Evolutionary conservation across 35 echinoderm and acorn worm species (phyloP).

Genomic region (Acanthaster planci): DNA sequence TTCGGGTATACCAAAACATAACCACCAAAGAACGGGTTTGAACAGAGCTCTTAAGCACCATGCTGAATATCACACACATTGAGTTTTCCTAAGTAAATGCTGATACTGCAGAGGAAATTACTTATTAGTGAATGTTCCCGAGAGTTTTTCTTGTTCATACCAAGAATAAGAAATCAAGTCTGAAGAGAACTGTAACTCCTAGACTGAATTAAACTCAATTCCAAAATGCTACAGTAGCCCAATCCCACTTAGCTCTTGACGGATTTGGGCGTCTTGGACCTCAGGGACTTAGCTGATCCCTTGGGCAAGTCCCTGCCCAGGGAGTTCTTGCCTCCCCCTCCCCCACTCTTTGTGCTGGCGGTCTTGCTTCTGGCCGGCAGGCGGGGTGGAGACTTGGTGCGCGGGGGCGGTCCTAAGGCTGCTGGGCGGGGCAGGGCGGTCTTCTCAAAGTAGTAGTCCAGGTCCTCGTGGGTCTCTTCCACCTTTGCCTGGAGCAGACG

Average conservation of each 20-base stretch:
- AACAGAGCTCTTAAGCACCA: too few species aligned
- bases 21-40: too few species aligned
- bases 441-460: conserved; percentile 80
- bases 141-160: too few species aligned
- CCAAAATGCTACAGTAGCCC: too few species aligned
- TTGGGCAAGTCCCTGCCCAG: background rate
- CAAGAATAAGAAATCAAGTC: too few species aligned
- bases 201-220: too few species aligned
- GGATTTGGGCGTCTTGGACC: conserved; percentile 5
- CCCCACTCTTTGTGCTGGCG: conserved; percentile 56
- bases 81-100: too few species aligned
- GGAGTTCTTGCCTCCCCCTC: conserved; percentile 2
- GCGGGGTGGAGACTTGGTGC: conserved; percentile 72
- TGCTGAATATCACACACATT: too few species aligned
- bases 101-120: too few species aligned
- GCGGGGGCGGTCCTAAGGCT: conserved; percentile 80
- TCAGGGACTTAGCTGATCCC: conserved; percentile 21
- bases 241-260: conserved; percentile 24
- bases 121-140: too few species aligned
- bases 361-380: conserved; percentile 62
- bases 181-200: too few species aligned
- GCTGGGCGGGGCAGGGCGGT: conserved; percentile 85
- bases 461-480: conserved; percentile 73
- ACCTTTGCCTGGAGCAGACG: conserved; percentile 74
- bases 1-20: too few species aligned